Conservation (phyloP, 2,113 vertebrate species). For the Vulpes lagopus region DNA sequence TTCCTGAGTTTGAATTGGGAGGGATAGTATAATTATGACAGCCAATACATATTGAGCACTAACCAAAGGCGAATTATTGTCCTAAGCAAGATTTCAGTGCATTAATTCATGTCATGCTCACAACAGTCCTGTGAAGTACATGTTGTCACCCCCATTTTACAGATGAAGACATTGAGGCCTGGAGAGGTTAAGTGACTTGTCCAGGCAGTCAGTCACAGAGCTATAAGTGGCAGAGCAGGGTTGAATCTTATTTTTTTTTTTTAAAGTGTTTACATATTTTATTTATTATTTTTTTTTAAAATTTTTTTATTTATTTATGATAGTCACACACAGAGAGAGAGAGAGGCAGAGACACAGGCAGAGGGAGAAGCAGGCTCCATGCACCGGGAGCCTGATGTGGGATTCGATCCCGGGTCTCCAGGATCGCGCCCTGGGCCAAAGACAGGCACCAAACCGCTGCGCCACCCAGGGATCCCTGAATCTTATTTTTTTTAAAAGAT, state of each 20-base stretch:
- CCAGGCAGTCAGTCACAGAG: background rate
- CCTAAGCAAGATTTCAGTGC: background rate
- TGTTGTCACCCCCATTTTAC: background rate
- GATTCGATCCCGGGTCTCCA: no score
- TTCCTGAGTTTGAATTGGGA: background rate
- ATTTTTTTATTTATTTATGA: no score
- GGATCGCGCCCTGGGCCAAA: no score
- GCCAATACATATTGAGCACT: background rate
- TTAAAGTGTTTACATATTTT: no score
- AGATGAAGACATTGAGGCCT: slow-evolving; percentile 18
- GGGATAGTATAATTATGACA: slow-evolving; percentile 33
- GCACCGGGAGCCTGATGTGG: no score
- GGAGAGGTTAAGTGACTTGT: slow-evolving; percentile 48
- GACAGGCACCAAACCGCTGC: no score
- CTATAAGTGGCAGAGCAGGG: background rate
- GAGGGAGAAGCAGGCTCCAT: no score
- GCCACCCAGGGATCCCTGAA: no score
- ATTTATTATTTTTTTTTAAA: no score
- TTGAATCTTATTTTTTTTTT: background rate
- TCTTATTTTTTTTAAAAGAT: no score
- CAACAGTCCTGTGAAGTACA: background rate
- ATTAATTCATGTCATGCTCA: background rate
- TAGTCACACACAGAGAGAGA: no score
- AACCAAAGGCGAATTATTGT: background rate
- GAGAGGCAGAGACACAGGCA: no score